phyloP scores from a whole-genome alignment of 2,113 vertebrate species.

The Sitta europaea region DNA sequence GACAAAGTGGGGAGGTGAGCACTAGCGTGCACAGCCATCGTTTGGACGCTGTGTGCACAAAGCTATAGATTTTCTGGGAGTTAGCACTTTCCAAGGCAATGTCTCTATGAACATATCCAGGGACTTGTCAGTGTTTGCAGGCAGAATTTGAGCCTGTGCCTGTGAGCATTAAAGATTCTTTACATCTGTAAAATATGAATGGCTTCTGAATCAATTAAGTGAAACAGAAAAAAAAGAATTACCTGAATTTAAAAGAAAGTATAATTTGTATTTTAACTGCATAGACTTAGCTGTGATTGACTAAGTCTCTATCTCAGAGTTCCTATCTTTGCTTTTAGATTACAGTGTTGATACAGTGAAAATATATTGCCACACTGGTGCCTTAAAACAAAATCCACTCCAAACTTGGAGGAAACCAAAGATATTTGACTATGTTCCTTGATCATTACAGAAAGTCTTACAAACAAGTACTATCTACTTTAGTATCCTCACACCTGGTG shows the following conservation, averaged over 20 bases:
- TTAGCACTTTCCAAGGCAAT: neutral
- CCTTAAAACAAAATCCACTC: neutral
- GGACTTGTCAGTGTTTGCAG: neutral
- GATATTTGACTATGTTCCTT: neutral
- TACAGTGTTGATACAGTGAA: neutral
- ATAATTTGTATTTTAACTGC: neutral
- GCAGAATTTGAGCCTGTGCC: neutral
- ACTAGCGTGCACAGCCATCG: neutral
- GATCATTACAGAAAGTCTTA: neutral
- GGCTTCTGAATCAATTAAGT: neutral
- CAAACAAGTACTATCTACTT: neutral
- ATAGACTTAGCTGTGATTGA: neutral
- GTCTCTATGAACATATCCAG: neutral
- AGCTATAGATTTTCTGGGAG: neutral
- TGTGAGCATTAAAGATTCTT: neutral
- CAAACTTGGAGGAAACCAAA: neutral
- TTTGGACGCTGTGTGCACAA: neutral
- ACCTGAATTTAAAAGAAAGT: neutral
- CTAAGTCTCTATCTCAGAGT: neutral
- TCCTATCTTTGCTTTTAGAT: neutral
- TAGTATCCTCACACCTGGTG: neutral
- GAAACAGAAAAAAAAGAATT: neutral
- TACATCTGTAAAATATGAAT: neutral
- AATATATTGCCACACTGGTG: neutral
- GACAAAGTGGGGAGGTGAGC: neutral